Conservation (phyloP, 2,113 vertebrate genomes). For the Tachysurus fulvidraco region DNA sequence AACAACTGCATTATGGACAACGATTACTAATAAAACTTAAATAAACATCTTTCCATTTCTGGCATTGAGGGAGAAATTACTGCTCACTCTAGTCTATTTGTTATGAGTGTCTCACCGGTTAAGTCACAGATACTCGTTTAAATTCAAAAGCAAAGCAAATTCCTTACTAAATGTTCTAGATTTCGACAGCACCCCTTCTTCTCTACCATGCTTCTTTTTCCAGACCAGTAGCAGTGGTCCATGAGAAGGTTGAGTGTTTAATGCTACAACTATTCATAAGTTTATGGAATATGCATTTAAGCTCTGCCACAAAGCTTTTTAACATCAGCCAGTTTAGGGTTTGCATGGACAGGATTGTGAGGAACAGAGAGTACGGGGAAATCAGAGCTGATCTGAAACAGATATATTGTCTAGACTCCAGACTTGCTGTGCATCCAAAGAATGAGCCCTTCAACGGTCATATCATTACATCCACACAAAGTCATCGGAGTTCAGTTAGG, state of each 20-base stretch:
- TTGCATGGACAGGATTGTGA: constrained; percentile 23
- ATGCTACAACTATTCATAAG: background rate
- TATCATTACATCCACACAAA: constrained; percentile 10
- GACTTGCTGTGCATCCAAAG: constrained; percentile 40
- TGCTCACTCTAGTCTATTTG: background rate
- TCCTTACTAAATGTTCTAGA: constrained; percentile 45
- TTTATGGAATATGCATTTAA: constrained; percentile 31
- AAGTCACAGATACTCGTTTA: constrained; percentile 58
- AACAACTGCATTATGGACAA: background rate
- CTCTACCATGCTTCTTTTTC: constrained; percentile 17
- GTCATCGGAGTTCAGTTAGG: background rate
- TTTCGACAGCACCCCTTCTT: background rate
- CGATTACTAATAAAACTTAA: background rate
- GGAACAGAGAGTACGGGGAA: constrained; percentile 31
- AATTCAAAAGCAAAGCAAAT: constrained; percentile 35
- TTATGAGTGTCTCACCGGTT: constrained; percentile 51
- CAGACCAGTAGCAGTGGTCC: constrained; percentile 30
- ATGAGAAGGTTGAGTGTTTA: constrained; percentile 38
- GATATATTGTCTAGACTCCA: constrained; percentile 32
- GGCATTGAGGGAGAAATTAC: background rate
- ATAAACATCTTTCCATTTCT: background rate
- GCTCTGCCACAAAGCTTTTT: constrained; percentile 41
- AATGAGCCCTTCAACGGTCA: background rate
- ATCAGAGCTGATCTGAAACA: constrained; percentile 27
- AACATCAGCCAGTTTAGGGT: constrained; percentile 40